A percentile compares a stretch with the other conserved stretches of the same genome.
Evolutionary conservation across 2,113 vertebrate genomes (phyloP).

Genomic region (Heterocephalus glaber): DNA sequence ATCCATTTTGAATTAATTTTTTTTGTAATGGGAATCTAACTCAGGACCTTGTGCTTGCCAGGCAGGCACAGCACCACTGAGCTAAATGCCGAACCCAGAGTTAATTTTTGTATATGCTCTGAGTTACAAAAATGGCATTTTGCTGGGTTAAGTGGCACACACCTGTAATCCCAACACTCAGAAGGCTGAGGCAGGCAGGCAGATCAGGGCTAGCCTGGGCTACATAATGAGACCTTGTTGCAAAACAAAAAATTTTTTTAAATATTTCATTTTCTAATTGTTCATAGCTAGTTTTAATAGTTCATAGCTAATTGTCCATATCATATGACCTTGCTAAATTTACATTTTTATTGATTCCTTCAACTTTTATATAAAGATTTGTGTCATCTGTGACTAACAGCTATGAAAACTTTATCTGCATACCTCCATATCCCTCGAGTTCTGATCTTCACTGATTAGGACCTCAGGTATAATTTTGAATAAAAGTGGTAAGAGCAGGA

Average conservation of each 20-base stretch:
- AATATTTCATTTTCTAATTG: not conserved
- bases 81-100: no score
- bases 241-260: not conserved
- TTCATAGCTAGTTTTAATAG: not conserved
- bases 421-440: no score
- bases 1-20: no score
- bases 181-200: not conserved
- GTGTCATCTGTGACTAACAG: not conserved
- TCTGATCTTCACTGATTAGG: not conserved
- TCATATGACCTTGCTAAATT: not conserved
- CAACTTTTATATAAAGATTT: not conserved
- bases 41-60: no score
- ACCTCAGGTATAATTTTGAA: not conserved
- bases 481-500: not conserved
- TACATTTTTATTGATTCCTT: not conserved
- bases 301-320: not conserved
- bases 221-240: not conserved
- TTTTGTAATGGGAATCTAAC: no score
- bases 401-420: no score
- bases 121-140: no score
- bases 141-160: not conserved
- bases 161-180: not conserved
- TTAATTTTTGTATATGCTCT: not conserved
- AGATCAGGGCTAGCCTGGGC: not conserved
- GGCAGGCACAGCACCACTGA: no score